These are phyloP conservation scores for Elymnias hypermnestra DNA, from an alignment of 1,140 invertebrate species.

Conservation along the genomic window DNA sequence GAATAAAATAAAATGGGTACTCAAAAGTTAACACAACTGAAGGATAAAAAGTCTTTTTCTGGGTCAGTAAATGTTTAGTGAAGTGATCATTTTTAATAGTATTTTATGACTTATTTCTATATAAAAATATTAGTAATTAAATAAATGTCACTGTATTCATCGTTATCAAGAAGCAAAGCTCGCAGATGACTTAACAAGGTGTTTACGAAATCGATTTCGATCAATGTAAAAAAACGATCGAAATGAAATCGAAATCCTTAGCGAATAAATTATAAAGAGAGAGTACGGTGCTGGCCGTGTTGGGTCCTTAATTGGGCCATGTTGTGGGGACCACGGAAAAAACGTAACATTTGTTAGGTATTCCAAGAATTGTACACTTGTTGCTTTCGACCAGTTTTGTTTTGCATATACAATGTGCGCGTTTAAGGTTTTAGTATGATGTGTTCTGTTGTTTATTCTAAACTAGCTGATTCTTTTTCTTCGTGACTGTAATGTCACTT, in stretches of 20 bases:
- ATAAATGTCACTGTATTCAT: conserved; percentile 26
- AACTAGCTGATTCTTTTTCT: neutral
- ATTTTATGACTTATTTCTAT: no score
- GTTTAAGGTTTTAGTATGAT: no score
- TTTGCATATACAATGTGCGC: conserved; percentile 23
- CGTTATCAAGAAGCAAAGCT: conserved; percentile 52
- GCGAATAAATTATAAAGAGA: conserved; percentile 70
- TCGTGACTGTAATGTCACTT: no score
- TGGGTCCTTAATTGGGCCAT: conserved; percentile 67
- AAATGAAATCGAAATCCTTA: conserved; percentile 49
- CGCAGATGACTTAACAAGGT: conserved; percentile 58
- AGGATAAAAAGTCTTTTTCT: no score
- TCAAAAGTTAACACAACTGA: no score
- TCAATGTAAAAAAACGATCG: conserved; percentile 51
- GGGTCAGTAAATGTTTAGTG: no score
- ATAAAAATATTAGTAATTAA: no score
- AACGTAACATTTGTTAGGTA: conserved; percentile 72
- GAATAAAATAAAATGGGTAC: no score
- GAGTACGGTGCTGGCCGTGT: conserved; percentile 37
- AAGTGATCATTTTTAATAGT: no score
- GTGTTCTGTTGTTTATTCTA: conserved; percentile 7
- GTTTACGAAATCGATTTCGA: conserved; percentile 66
- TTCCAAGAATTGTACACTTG: conserved; percentile 70
- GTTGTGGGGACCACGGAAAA: conserved; percentile 56
- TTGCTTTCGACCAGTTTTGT: conserved; percentile 45